Conservation (phyloP, 2,113 vertebrate species). For the Corydoras maculifer region DNA sequence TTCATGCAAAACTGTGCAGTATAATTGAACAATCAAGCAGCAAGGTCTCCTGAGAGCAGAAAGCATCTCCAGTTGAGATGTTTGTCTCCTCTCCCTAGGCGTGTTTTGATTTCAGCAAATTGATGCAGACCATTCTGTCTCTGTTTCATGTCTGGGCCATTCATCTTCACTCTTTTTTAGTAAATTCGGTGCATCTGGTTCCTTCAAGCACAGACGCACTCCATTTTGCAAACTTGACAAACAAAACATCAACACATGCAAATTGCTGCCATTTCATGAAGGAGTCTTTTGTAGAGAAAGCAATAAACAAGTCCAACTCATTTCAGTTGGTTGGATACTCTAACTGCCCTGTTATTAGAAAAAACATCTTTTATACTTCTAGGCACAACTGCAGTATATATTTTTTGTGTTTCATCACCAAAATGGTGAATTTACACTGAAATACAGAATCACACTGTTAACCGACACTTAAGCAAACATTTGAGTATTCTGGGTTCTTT, state of each 20-base stretch:
- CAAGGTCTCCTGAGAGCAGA: neutral
- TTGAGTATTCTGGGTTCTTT: too few species aligned
- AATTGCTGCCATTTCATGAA: neutral
- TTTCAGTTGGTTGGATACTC: too few species aligned
- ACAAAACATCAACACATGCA: neutral
- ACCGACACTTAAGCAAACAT: too few species aligned
- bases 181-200: constrained; percentile 21
- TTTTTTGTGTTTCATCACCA: too few species aligned
- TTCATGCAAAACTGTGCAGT: neutral
- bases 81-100: neutral
- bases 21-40: neutral
- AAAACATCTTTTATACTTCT: too few species aligned
- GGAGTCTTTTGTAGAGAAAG: neutral
- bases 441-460: too few species aligned
- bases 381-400: too few species aligned
- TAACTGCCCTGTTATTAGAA: too few species aligned
- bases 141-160: constrained; percentile 1
- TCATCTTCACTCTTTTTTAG: constrained; percentile 2
- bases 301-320: too few species aligned
- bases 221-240: constrained; percentile 21
- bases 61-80: neutral
- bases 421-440: too few species aligned
- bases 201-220: constrained; percentile 16
- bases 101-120: neutral
- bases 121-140: neutral